These are phyloP conservation scores for Autographa gamma DNA, from an alignment of 2,888 invertebrate genomes.

Conservation along the genomic window DNA sequence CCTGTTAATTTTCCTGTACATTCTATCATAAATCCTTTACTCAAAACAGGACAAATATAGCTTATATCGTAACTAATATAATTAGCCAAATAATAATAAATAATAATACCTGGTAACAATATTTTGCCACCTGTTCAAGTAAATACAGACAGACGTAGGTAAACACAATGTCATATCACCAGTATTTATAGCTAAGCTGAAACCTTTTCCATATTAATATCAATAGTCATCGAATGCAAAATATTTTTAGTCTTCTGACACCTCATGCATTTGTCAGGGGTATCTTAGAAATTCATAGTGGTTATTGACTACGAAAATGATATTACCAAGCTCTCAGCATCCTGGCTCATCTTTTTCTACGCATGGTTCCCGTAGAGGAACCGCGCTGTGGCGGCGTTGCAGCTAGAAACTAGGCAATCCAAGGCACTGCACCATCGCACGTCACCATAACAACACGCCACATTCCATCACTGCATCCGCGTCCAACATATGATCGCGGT, in stretches of 20 bases:
- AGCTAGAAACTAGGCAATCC: constrained; percentile 78
- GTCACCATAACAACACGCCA: constrained; percentile 85
- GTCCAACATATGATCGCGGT: constrained; percentile 87
- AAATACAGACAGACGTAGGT: constrained; percentile 62
- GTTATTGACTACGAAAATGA: constrained; percentile 73
- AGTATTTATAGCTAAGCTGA: constrained; percentile 79
- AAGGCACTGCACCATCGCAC: constrained; percentile 81
- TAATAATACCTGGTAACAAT: constrained; percentile 16
- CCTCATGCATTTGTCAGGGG: constrained; percentile 15
- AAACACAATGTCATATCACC: constrained; percentile 73
- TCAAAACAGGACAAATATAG: constrained; percentile 33
- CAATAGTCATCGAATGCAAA: constrained; percentile 59
- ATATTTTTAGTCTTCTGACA: constrained; percentile 49
- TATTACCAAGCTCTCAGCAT: constrained; percentile 92
- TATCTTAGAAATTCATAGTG: constrained; percentile 5
- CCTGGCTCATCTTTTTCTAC: constrained; percentile 92
- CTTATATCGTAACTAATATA: neutral
- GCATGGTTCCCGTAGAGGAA: constrained; percentile 88
- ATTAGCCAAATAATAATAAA: constrained; percentile 1
- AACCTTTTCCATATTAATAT: constrained; percentile 66
- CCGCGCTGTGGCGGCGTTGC: constrained; percentile 80
- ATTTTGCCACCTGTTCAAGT: constrained; percentile 56
- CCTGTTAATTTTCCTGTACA: constrained; percentile 37
- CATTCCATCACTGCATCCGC: constrained; percentile 89
- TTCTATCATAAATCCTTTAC: neutral